phyloP scores from a whole-genome alignment of 2,113 vertebrate genomes.

The Oenanthe oenanthe region DNA sequence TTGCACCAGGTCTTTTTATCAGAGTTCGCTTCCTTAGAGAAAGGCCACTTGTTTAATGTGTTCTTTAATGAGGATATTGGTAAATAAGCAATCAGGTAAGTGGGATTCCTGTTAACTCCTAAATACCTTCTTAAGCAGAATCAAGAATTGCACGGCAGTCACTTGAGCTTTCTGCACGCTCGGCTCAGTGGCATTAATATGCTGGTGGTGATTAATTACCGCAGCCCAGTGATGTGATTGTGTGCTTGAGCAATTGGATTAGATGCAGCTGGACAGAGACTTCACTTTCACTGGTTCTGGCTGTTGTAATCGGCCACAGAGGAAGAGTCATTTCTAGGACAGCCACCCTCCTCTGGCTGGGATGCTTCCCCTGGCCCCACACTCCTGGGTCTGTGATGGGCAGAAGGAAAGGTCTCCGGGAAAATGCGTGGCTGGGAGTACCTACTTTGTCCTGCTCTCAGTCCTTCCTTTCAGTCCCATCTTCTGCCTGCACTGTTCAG shows the following conservation, averaged over 20 bases:
- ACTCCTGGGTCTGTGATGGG: neutral
- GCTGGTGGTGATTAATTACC: constrained; percentile 50
- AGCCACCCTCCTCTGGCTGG: neutral
- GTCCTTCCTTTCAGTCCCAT: neutral
- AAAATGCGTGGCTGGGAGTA: neutral
- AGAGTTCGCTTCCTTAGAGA: neutral
- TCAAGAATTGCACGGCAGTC: neutral
- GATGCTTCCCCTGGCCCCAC: neutral
- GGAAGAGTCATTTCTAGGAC: neutral
- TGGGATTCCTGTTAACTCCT: neutral
- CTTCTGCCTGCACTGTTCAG: neutral
- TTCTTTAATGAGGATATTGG: neutral
- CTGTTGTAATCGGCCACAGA: neutral
- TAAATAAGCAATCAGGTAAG: constrained; percentile 26
- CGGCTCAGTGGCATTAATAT: neutral
- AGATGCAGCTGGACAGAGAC: neutral
- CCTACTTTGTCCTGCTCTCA: neutral
- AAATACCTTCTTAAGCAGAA: neutral
- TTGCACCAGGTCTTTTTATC: neutral
- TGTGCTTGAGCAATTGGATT: constrained; percentile 57
- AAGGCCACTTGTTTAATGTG: neutral
- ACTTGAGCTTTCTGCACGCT: neutral
- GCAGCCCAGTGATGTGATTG: constrained; percentile 21
- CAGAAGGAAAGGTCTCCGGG: neutral
- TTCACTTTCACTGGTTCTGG: constrained; percentile 23